These are phyloP conservation scores for Trimorus sp. DNA, from an alignment of 2,888 invertebrate species.

Conservation along the genomic window DNA sequence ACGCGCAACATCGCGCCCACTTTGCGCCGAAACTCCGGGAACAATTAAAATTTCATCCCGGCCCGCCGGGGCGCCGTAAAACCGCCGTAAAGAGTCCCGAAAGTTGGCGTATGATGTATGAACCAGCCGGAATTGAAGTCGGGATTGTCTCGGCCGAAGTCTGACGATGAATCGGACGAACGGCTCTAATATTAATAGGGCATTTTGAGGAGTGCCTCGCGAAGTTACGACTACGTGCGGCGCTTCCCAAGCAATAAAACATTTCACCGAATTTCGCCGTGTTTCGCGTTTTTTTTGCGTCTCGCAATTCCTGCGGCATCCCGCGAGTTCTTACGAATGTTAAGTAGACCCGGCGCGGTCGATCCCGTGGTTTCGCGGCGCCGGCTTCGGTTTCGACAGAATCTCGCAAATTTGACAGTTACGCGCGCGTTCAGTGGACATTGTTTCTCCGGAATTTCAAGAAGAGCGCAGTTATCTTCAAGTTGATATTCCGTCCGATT, in stretches of 20 bases:
- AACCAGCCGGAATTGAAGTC: conserved; percentile 8
- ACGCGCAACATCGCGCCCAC: no score
- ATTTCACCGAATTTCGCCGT: conserved; percentile 28
- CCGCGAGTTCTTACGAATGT: conserved; percentile 45
- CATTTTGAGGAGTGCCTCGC: conserved; percentile 16
- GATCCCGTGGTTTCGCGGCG: conserved; percentile 13
- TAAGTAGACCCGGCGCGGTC: conserved; percentile 27
- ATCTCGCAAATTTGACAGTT: conserved; percentile 29
- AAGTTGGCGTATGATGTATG: no score
- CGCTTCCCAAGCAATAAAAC: conserved; percentile 46
- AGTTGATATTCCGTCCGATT: neutral
- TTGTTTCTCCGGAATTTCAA: conserved; percentile 18
- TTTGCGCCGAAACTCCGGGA: no score
- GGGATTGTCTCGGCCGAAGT: neutral
- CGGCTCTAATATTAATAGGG: conserved; percentile 33
- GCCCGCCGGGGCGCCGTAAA: no score
- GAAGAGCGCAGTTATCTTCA: neutral
- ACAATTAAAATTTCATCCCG: no score
- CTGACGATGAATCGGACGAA: conserved; percentile 15
- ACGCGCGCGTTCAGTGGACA: conserved; percentile 8
- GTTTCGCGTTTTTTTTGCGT: conserved; percentile 35
- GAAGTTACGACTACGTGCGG: conserved; percentile 34
- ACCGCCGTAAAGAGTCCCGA: no score
- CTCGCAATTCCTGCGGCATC: conserved; percentile 34
- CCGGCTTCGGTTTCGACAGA: conserved; percentile 15